Evolutionary conservation across 1,140 invertebrate species (phyloP), one percentile per base, ranked within the genome.

Genomic region (Lepeophtheirus salmonis): DNA sequence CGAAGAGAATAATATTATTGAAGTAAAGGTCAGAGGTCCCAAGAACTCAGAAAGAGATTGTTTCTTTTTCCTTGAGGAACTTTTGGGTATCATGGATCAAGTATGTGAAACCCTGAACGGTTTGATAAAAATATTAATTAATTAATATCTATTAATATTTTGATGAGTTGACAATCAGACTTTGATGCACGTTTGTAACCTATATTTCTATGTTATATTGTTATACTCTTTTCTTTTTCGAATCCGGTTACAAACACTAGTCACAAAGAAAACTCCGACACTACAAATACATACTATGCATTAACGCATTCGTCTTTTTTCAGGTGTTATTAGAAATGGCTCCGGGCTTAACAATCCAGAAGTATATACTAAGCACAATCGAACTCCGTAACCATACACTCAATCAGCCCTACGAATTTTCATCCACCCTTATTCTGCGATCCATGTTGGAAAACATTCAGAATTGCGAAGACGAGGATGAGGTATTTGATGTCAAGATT

Each of bases 51-150:
- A 75, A 3, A 68, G 72, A 22, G 75, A 77, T 23, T 80, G 78
- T 66, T 86, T 85, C 67, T 80, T 80, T 64, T 81, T 86, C 68
- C 70, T 85, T n/a, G 80, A 82, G 67, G 80, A 86, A 67, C 76
- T 88, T 63, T 70, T 83, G 2, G 77, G 78, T 63, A 76, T 83
- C 50, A 75, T 86, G 23, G 79, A 84, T 68, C 76, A 80, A 67
- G 77, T 78, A 67, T 65, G 64, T 30, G 64, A 30, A 64, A 64
- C 22, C n/a, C 30, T 66, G 25, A 61, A 25, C n/a, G 41, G 4
- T 54, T 16, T 63, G 14, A 48, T 65, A n/a, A n/a, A n/a, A n/a
- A n/a, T n/a, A n/a, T n/a, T n/a, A n/a, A n/a, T n/a, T n/a, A n/a
- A n/a, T n/a, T n/a, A n/a, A n/a, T n/a, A n/a, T n/a, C n/a, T n/a